A percentile compares a stretch with the other conserved stretches of the same genome.
These are phyloP conservation scores for Actias luna DNA, from an alignment of 2,888 invertebrate genomes.

Conservation along the genomic window DNA sequence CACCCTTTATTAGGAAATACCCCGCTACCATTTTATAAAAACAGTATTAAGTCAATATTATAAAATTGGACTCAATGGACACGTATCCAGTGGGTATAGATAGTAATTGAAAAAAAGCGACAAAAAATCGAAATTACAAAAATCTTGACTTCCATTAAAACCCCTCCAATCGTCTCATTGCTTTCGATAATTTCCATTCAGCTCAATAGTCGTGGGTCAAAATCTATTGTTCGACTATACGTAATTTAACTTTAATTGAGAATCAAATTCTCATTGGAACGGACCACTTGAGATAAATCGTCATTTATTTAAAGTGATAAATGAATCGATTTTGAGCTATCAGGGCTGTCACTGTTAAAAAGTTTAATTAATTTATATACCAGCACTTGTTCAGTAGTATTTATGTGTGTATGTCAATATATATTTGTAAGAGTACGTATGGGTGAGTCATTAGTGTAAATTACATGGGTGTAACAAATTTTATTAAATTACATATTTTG, in stretches of 20 bases:
- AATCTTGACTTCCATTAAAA: constrained; percentile 24
- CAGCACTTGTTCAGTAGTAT: too few species aligned
- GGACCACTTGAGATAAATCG: constrained; percentile 49
- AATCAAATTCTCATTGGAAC: constrained; percentile 50
- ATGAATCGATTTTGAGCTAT: constrained; percentile 42
- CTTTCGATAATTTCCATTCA: constrained; percentile 35
- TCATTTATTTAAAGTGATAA: constrained; percentile 46
- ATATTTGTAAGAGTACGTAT: too few species aligned
- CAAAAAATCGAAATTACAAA: not conserved
- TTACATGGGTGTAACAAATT: too few species aligned
- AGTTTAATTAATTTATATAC: not conserved
- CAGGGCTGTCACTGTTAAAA: constrained; percentile 19
- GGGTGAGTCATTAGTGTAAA: too few species aligned
- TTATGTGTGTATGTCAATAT: too few species aligned
- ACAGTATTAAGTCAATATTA: too few species aligned
- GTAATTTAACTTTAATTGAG: constrained; percentile 52
- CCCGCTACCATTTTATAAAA: too few species aligned
- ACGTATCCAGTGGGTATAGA: too few species aligned
- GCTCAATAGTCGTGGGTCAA: constrained; percentile 30
- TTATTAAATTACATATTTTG: too few species aligned
- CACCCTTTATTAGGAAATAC: too few species aligned
- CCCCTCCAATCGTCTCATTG: not conserved
- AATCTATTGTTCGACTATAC: constrained; percentile 39
- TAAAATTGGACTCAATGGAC: too few species aligned
- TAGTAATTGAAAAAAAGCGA: not conserved